These are phyloP conservation scores for Vespertilio murinus DNA, from an alignment of 2,797 vertebrate genomes.

Conservation along the genomic window DNA sequence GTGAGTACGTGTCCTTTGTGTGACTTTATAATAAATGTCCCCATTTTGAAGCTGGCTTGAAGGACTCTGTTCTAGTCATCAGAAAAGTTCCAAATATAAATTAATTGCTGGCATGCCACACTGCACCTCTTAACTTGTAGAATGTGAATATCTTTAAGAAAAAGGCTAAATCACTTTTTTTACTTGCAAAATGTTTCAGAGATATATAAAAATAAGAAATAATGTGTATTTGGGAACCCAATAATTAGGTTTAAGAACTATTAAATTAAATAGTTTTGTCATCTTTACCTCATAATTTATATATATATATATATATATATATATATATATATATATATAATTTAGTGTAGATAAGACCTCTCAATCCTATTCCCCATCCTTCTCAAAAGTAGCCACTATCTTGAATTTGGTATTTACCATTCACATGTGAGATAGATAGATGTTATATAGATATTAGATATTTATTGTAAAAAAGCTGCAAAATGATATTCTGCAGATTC, in stretches of 20 bases:
- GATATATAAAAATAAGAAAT: background rate
- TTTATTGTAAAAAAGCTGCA: background rate
- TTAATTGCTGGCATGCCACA: background rate
- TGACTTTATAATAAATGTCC: conserved; percentile 53
- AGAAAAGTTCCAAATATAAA: background rate
- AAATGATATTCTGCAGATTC: background rate
- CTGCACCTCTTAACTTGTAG: background rate
- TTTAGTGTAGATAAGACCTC: background rate
- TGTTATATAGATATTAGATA: background rate
- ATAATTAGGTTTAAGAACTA: background rate
- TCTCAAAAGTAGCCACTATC: background rate
- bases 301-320: too few relatives aligned
- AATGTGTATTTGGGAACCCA: background rate
- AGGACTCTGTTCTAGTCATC: background rate
- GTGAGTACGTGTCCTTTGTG: conserved; percentile 8
- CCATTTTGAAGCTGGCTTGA: conserved; percentile 44
- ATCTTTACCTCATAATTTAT: background rate
- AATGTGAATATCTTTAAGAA: background rate
- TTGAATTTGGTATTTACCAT: conserved; percentile 7
- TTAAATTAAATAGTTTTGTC: conserved; percentile 14
- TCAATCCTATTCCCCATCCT: background rate
- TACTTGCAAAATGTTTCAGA: conserved; percentile 16
- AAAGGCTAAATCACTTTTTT: background rate
- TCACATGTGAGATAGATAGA: background rate
- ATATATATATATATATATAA: too few relatives aligned